Evolutionary conservation across 2,797 vertebrate genomes (phyloP).

Genomic region (Semaprochilodus insignis): DNA sequence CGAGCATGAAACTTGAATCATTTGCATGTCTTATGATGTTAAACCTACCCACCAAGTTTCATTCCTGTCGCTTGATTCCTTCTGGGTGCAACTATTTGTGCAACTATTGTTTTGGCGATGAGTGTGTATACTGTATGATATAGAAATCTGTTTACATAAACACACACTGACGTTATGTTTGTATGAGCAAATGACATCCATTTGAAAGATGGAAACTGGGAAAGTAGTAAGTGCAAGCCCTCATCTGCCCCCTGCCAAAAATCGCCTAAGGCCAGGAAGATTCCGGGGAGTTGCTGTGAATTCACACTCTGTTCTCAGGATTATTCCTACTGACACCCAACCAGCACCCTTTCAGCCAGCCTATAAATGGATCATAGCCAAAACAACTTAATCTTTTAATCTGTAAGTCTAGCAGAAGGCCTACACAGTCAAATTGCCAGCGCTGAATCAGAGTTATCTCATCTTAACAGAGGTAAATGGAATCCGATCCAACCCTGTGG

Average conservation of each 20-base stretch:
- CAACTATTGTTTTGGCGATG: no score
- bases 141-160: slow-evolving; percentile 70
- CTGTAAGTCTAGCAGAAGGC: slow-evolving; percentile 28
- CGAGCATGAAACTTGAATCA: no score
- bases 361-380: slow-evolving; percentile 33
- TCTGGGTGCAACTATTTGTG: no score
- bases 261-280: slow-evolving; percentile 34
- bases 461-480: slow-evolving; percentile 15
- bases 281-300: slow-evolving; percentile 31
- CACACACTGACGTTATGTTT: slow-evolving; percentile 64
- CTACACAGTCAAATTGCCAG: slow-evolving; percentile 39
- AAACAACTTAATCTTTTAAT: slow-evolving; percentile 40
- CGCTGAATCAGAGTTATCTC: slow-evolving; percentile 26
- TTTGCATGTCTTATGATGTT: no score
- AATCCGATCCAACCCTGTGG: slow-evolving; percentile 5
- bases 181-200: slow-evolving; percentile 64
- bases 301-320: slow-evolving; percentile 25
- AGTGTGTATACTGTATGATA: slow-evolving; percentile 58
- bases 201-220: slow-evolving; percentile 9
- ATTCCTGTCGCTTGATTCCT: no score
- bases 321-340: slow-evolving; percentile 35
- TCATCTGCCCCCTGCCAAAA: slow-evolving; percentile 53
- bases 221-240: slow-evolving; percentile 53
- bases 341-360: slow-evolving; percentile 23
- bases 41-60: no score